Evolutionary conservation across 2,113 vertebrate genomes (phyloP).

Genomic region (Platichthys stellatus): DNA sequence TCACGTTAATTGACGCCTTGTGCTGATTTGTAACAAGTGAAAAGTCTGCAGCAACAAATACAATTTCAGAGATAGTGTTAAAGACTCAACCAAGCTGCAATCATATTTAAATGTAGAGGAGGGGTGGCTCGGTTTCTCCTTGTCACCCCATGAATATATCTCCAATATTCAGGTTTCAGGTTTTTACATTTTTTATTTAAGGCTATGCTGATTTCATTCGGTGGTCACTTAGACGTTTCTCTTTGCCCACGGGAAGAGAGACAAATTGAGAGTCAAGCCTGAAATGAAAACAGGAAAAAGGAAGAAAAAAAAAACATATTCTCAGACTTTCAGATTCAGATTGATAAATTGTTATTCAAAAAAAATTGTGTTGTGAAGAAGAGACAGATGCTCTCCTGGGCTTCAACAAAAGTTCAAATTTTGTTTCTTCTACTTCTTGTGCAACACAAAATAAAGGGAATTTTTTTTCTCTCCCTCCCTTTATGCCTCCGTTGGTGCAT

Average conservation of each 20-base stretch:
- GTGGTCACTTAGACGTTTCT: slow-evolving; percentile 1
- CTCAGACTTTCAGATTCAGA: too few species aligned
- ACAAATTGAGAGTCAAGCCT: slow-evolving; percentile 6
- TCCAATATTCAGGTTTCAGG: slow-evolving; percentile 10
- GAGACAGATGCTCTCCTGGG: too few species aligned
- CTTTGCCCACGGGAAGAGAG: slow-evolving; percentile 16
- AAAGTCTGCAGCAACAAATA: too few species aligned
- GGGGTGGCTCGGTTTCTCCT: not conserved
- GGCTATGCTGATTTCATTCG: slow-evolving; percentile 1
- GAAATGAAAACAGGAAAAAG: slow-evolving; percentile 12
- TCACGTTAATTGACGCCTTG: too few species aligned
- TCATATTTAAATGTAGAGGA: not conserved
- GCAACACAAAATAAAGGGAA: not conserved
- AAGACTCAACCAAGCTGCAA: too few species aligned
- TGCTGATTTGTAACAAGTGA: too few species aligned
- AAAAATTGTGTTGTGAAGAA: too few species aligned
- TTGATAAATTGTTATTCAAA: too few species aligned
- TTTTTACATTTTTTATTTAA: slow-evolving; percentile 9
- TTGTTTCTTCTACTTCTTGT: slow-evolving; percentile 1
- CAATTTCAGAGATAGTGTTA: too few species aligned
- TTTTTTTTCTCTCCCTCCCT: not conserved
- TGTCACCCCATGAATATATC: slow-evolving; percentile 14
- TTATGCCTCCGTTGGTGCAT: not conserved
- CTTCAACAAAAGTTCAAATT: too few species aligned
- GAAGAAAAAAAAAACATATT: too few species aligned